Evolutionary conservation across 2,888 invertebrate species (phyloP).

Genomic region (Zygaena filipendulae): DNA sequence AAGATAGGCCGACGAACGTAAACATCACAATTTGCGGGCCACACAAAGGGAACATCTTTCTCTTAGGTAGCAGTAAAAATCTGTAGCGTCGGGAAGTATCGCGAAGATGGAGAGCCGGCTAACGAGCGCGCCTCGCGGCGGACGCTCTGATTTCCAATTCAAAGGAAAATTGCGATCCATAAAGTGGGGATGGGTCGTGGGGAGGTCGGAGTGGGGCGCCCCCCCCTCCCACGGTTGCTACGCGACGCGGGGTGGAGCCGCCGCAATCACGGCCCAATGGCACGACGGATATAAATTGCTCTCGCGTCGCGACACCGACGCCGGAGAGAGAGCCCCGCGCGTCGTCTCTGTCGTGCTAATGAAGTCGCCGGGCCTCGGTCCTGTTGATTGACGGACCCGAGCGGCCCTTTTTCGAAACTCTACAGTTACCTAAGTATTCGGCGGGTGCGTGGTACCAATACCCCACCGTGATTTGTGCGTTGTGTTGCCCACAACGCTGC

Average conservation of each 20-base stretch:
- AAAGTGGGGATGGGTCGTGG: conserved; percentile 42
- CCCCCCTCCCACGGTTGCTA: conserved; percentile 70
- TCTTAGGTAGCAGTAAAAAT: conserved; percentile 48
- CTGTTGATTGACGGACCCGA: conserved; percentile 59
- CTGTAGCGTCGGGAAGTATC: conserved; percentile 49
- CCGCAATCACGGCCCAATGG: conserved; percentile 70
- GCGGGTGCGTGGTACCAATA: conserved; percentile 47
- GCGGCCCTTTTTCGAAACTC: conserved; percentile 53
- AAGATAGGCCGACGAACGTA: conserved; percentile 24
- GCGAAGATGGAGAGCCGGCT: conserved; percentile 54
- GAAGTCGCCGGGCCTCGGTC: conserved; percentile 54
- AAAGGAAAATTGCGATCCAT: conserved; percentile 70
- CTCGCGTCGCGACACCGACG: conserved; percentile 56
- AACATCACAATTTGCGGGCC: conserved; percentile 39
- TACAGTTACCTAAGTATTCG: conserved; percentile 34
- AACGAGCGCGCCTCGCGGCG: conserved; percentile 55
- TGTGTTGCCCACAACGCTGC: conserved; percentile 29
- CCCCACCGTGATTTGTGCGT: conserved; percentile 48
- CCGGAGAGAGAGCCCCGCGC: conserved; percentile 34
- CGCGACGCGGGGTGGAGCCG: conserved; percentile 73
- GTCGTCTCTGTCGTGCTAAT: conserved; percentile 48
- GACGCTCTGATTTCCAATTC: conserved; percentile 69
- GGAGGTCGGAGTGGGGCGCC: conserved; percentile 28
- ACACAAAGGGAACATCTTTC: conserved; percentile 50
- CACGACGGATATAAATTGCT: conserved; percentile 71